Conservation (phyloP, 2,113 vertebrate species). For the Callopanchax toddi region DNA sequence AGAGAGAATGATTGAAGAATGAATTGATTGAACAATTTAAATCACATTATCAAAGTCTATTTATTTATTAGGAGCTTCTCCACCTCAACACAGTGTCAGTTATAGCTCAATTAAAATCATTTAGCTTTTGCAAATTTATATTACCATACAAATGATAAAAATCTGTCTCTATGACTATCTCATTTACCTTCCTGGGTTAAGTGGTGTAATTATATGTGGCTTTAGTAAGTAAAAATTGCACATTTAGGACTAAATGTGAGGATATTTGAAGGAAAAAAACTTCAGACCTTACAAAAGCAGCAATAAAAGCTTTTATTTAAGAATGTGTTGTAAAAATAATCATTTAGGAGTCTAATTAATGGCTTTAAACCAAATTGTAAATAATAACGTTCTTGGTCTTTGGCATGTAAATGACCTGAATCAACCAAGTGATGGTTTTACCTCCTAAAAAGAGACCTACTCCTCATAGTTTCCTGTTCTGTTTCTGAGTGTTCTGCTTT, state of each 20-base stretch:
- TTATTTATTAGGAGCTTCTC: background rate
- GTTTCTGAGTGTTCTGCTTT: no score
- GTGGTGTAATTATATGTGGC: no score
- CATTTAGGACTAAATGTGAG: no score
- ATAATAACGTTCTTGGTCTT: background rate
- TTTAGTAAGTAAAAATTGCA: no score
- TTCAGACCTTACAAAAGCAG: no score
- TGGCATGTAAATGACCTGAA: background rate
- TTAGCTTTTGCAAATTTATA: no score
- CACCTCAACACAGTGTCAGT: background rate
- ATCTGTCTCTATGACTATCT: no score
- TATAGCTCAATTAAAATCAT: background rate
- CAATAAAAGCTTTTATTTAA: no score
- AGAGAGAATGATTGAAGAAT: conserved; percentile 4
- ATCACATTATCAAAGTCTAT: background rate
- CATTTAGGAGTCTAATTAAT: background rate
- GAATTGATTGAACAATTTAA: conserved; percentile 18
- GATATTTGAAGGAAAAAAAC: no score
- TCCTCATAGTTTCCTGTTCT: no score
- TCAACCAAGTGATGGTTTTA: background rate
- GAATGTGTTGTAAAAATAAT: background rate
- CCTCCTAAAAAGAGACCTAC: background rate
- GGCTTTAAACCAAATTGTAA: background rate
- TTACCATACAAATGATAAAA: no score
- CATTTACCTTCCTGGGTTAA: no score